Evolutionary conservation across 2,888 invertebrate species (phyloP).

Genomic region (Coecobrya sp.): DNA sequence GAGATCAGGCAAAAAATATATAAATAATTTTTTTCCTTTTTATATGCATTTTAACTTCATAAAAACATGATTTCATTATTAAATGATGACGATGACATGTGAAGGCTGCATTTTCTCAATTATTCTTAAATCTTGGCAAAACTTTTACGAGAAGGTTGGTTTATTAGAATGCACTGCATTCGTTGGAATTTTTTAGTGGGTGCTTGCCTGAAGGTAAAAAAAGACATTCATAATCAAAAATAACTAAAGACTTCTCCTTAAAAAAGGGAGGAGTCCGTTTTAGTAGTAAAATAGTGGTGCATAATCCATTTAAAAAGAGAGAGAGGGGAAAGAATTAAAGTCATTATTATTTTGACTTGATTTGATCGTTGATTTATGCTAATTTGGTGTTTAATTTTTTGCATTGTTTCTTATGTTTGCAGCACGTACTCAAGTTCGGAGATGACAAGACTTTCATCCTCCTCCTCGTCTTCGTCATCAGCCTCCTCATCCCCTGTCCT

Average conservation of each 20-base stretch:
- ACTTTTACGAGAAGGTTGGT: not conserved
- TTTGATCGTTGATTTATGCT: constrained; percentile 27
- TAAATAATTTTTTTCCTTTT: constrained; percentile 45
- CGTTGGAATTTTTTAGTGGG: not conserved
- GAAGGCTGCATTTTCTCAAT: constrained; percentile 56
- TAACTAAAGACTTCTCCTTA: constrained; percentile 10
- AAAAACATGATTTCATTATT: constrained; percentile 40
- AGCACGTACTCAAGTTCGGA: constrained; percentile 86
- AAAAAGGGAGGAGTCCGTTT: constrained; percentile 65
- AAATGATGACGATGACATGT: constrained; percentile 59
- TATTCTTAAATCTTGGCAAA: constrained; percentile 60
- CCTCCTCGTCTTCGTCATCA: constrained; percentile 86
- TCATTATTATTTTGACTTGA: constrained; percentile 19
- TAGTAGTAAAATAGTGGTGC: not conserved
- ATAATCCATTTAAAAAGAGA: not conserved
- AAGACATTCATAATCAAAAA: too few species aligned
- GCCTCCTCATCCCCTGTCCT: constrained; percentile 86
- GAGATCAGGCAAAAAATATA: constrained; percentile 52
- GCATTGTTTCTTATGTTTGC: constrained; percentile 58
- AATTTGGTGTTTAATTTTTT: constrained; percentile 38
- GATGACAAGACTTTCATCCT: constrained; percentile 86
- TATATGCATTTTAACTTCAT: constrained; percentile 17
- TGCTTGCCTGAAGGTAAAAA: constrained; percentile 34
- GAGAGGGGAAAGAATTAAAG: not conserved
- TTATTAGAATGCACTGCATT: constrained; percentile 1